Evolutionary conservation across 2,888 invertebrate species (phyloP), one percentile per base, ranked within the genome.

Genomic region (Melinaea marsaeus): DNA sequence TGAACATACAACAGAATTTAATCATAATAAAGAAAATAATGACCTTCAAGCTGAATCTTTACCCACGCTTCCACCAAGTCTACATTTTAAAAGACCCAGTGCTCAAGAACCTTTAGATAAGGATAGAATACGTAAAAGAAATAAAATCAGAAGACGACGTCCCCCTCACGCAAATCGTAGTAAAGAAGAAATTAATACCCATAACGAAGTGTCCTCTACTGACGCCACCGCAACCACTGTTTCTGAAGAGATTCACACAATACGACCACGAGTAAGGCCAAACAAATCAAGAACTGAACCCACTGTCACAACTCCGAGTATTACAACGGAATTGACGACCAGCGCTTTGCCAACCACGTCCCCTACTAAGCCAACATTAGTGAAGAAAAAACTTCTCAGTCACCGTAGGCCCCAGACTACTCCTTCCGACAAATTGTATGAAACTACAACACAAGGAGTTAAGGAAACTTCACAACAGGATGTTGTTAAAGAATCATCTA

Each of bases 11-110:
- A 83, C 84, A 13, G 76, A 78, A 32, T 67, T 62, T 11, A 74
- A 62, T 58, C 54, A 67, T 6, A 70, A 73, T 35, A 80, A 80
- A 11, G 84, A 84, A 9, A 81, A 77, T 63, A 80, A 78, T 64
- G 81, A 85, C 13, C 69, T 77, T 11, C 74, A 81, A 57, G 69
- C 78, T 13, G 88, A 88, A 65, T 75, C 79, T 6, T 75, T 91
- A n/a, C 90, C 90, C 2, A 91, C 91, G 4, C 75, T 91, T 32
- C 85, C 91, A n/a, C 90, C 91, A 9, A 87, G 83, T 64, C 79
- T 78, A 71, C 88, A 91, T 71, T 91, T 88, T 71, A 91, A 85
- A 68, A 83, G 91, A 6, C 91, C 91, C 0, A 80, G 74, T 61
- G 71, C 73, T 5, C 64, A 69, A 13, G 74, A 80, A 37, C 70